Base-by-base conservation (phyloP, 2,888 invertebrate genomes). In the Anagyrus pseudococci region DNA sequence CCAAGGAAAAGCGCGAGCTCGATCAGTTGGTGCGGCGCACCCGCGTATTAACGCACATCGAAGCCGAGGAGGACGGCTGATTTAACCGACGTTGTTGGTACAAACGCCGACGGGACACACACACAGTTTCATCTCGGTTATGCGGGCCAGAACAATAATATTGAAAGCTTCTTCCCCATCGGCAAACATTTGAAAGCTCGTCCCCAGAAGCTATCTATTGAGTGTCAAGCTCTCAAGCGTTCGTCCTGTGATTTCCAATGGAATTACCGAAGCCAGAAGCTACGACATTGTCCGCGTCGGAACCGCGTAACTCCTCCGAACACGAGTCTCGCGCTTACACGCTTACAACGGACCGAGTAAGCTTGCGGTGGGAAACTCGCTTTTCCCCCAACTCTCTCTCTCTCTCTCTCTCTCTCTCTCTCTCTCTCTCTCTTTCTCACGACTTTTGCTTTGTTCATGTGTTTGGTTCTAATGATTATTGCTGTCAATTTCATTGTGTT, bases 221-320 rank as follows among this genome's bases (percentile, higher is more conserved):
- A 63, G 49, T 58, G 44, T 20, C 44, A 44, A 54, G 47, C 41
- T 53, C 17, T 41, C 33, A 41, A 40, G 40, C 25, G 44, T 41
- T 48, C 23, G 23, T 33, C n/a, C 53, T 25, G 22, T 43, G 26
- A 48, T 58, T 58, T 54, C 48, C 37, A 53, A 58, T 63, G 48
- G 44, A 58, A 58, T 63, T 58, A 58, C 49, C 20, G 23, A 15
- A 33, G 19, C 20, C 25, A n/a, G 33, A 19, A 20, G 29, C 43
- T 33, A 33, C n/a, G n/a, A n/a, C 52, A 56, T 46, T 56, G 52
- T 56, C 43, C 49, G 20, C 29, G 15, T 15, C 19, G n/a, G n/a
- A 33, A 58, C 46, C 25, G 40, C 37, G 20, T 52, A 46, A 47
- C 46, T 25, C 19, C 29, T 20, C 52, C 40, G 4, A 44, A 40